Evolutionary conservation across 2,113 vertebrate species (phyloP).

Genomic region (Austrofundulus limnaeus): DNA sequence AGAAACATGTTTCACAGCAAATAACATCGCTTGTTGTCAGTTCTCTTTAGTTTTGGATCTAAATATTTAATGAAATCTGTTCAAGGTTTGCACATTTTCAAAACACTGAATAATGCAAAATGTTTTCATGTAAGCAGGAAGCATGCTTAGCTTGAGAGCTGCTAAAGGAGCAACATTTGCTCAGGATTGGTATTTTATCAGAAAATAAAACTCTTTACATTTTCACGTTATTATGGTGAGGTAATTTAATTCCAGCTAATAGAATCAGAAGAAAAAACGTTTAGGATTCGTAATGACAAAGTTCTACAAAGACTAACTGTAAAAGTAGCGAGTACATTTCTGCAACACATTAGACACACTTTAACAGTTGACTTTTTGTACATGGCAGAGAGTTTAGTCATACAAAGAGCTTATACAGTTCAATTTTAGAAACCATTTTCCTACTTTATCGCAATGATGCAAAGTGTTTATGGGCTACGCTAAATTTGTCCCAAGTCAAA

Average conservation of each 20-base stretch:
- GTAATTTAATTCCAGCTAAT: too few relatives aligned
- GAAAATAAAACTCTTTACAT: too few relatives aligned
- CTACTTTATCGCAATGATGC: background rate
- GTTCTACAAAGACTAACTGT: too few relatives aligned
- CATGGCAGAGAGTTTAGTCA: background rate
- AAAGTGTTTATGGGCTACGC: background rate
- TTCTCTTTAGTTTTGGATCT: slow-evolving; percentile 3
- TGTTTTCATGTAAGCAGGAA: slow-evolving; percentile 3
- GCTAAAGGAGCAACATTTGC: background rate
- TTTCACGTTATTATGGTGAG: too few relatives aligned
- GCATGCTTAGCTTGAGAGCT: background rate
- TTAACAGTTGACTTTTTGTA: background rate
- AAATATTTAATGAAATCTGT: slow-evolving; percentile 36
- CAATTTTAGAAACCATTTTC: slow-evolving; percentile 1
- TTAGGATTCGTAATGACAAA: too few relatives aligned
- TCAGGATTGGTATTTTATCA: background rate
- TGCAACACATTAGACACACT: background rate
- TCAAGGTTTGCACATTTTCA: slow-evolving; percentile 7
- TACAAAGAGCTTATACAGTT: background rate
- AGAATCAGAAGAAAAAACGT: too few relatives aligned
- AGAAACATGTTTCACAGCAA: slow-evolving; percentile 1
- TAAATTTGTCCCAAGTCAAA: slow-evolving; percentile 9
- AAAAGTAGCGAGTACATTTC: too few relatives aligned
- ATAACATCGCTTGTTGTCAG: background rate
- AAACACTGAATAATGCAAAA: slow-evolving; percentile 21